Base-by-base conservation (phyloP, 2,888 invertebrate species). In the Harpalus rufipes region DNA sequence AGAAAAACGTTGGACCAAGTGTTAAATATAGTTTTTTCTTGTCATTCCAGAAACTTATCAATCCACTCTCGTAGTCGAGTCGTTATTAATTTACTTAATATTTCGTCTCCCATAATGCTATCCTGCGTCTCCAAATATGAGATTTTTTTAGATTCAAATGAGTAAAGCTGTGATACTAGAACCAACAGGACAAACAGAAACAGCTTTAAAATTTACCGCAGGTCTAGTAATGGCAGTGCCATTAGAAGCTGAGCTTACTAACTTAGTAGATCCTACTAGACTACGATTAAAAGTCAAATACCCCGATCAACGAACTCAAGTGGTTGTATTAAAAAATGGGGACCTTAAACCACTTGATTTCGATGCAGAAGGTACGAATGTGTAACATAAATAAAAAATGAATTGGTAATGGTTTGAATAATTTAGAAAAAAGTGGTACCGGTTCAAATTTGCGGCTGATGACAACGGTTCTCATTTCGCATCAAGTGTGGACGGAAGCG, bases 401-500 rank as follows among this genome's bases (percentile, higher is more conserved):
- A 79, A 56, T 79, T 86, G 81, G 81, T 81, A 74, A 63, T 79
- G 18, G 3, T 68, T 32, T 10, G 41, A 74, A 44, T 74, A 6
- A 41, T 18, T 78, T 84, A 89, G 10, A 90, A 93, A 93, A 92
- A 85, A 91, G 92, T 4, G 92, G 92, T 87, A 92, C 92, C 87
- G 93, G 93, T 0, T 92, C 93, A 85, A 93, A 93, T 89, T 92
- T 94, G 87, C 93, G 97, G 12, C 92, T 99, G 21, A 92, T 96
- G 41, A 97, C 98, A 0, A 96, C 96, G 0, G 97, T 98, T 10
- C 92, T 98, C 61, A 93, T 99, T 25, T 98, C 98, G 0, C 97
- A 97, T 91, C 96, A 96, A 87, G 97, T 97, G 18, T 97, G 97
- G 97, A 96, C 97, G 84, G 98, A 98, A 91, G 95, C 97, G 0